Conservation (phyloP, 2,797 vertebrate genomes). For the Danio tinwini region DNA sequence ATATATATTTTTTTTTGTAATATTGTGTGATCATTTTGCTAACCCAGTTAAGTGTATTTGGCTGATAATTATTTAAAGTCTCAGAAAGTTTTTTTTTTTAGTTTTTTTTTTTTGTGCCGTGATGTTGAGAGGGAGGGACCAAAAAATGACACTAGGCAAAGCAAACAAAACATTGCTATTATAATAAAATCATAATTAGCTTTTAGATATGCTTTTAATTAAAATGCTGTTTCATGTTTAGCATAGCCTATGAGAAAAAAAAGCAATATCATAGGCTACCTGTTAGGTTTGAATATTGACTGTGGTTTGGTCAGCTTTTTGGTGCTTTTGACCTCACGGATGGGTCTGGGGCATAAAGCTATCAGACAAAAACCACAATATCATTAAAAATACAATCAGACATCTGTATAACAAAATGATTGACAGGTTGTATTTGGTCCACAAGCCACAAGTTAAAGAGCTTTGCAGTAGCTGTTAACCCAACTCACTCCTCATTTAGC, state of each 20-base stretch:
- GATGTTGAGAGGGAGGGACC: too few species aligned
- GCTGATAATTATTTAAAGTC: too few species aligned
- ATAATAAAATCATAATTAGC: background rate
- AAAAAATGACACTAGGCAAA: too few species aligned
- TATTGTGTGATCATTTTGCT: too few species aligned
- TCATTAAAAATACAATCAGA: background rate
- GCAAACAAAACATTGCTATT: background rate
- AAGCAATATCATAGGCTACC: background rate
- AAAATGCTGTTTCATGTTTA: background rate
- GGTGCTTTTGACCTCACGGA: background rate
- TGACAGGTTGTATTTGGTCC: background rate
- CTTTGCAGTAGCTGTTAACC: too few species aligned
- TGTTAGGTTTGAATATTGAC: background rate
- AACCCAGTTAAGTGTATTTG: too few species aligned
- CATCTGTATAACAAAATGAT: background rate
- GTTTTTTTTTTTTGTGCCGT: too few species aligned
- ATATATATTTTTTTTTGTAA: too few species aligned
- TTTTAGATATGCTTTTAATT: background rate
- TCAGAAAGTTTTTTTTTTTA: too few species aligned
- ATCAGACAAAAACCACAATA: background rate
- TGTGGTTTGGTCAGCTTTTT: background rate
- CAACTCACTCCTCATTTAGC: too few species aligned
- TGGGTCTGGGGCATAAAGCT: background rate
- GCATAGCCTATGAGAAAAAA: background rate
- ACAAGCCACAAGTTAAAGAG: too few species aligned